phyloP scores from a whole-genome alignment of 2,888 invertebrate genomes.

The Ligdia adustata region DNA sequence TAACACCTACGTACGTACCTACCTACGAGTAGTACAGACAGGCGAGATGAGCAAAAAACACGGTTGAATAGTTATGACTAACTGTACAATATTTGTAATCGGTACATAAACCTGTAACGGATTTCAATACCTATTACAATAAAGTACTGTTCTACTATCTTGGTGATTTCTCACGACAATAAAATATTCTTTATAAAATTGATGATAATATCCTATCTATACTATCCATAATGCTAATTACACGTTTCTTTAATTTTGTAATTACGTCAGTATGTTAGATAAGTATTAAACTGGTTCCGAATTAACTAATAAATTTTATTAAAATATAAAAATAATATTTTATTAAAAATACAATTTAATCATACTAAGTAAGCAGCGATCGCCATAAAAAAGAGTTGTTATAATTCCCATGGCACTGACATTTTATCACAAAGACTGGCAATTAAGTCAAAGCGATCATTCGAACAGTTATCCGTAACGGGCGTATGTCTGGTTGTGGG shows the following conservation, averaged over 20 bases:
- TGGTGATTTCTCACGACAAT: neutral
- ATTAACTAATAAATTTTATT: too few species aligned
- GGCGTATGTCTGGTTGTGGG: conserved; percentile 68
- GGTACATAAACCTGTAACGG: conserved; percentile 36
- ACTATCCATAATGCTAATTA: too few species aligned
- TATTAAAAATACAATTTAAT: too few species aligned
- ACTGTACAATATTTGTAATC: conserved; percentile 54
- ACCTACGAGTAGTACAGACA: conserved; percentile 41
- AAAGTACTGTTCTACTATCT: conserved; percentile 5
- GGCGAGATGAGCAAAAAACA: conserved; percentile 45
- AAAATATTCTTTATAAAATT: conserved; percentile 7
- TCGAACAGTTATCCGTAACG: conserved; percentile 80
- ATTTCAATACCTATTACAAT: conserved; percentile 11
- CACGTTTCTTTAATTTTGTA: too few species aligned
- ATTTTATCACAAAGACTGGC: conserved; percentile 57
- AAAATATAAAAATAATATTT: too few species aligned
- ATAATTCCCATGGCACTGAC: conserved; percentile 44
- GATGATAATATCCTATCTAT: too few species aligned
- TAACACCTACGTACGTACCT: conserved; percentile 48
- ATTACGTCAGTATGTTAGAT: too few species aligned
- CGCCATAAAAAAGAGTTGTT: neutral
- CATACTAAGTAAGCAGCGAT: too few species aligned
- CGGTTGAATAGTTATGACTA: conserved; percentile 48
- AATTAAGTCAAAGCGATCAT: conserved; percentile 65
- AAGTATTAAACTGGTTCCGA: too few species aligned